These are phyloP conservation scores for Phragmatobia fuliginosa DNA, from an alignment of 2,888 invertebrate genomes.

Conservation along the genomic window DNA sequence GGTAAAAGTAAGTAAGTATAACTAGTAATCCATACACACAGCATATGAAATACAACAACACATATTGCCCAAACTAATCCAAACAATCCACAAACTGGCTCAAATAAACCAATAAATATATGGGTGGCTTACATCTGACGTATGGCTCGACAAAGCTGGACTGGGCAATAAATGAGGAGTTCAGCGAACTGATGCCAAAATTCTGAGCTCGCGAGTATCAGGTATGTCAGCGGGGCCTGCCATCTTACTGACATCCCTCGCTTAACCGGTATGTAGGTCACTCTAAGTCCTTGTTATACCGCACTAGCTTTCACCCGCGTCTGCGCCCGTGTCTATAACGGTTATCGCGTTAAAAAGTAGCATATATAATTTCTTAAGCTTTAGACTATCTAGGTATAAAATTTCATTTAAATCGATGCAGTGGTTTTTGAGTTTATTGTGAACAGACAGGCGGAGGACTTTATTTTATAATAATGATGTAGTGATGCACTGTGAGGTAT, in stretches of 20 bases:
- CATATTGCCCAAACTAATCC: constrained; percentile 19
- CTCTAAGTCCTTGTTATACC: constrained; percentile 34
- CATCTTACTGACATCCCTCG: constrained; percentile 35
- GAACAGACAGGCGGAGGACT: no score
- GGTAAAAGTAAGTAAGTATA: not conserved
- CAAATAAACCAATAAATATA: constrained; percentile 43
- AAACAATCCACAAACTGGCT: constrained; percentile 27
- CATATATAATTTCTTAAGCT: no score
- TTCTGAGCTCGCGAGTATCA: constrained; percentile 40
- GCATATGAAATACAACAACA: not conserved
- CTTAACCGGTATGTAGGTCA: constrained; percentile 39
- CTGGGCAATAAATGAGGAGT: constrained; percentile 38
- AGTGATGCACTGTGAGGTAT: constrained; percentile 21
- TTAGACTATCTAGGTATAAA: no score
- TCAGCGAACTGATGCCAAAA: constrained; percentile 40
- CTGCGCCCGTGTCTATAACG: no score
- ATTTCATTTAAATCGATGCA: no score
- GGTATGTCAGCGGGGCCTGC: constrained; percentile 29
- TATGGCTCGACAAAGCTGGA: constrained; percentile 31
- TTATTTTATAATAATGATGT: no score
- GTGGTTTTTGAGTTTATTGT: no score
- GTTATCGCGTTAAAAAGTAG: no score
- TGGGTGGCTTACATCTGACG: constrained; percentile 36
- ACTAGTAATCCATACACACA: not conserved
- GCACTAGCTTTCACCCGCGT: no score